A percentile compares a stretch with the other conserved stretches of the same genome.
Evolutionary conservation across 2,113 vertebrate species (phyloP).

Genomic region (Mesoclemmys tuberculata): DNA sequence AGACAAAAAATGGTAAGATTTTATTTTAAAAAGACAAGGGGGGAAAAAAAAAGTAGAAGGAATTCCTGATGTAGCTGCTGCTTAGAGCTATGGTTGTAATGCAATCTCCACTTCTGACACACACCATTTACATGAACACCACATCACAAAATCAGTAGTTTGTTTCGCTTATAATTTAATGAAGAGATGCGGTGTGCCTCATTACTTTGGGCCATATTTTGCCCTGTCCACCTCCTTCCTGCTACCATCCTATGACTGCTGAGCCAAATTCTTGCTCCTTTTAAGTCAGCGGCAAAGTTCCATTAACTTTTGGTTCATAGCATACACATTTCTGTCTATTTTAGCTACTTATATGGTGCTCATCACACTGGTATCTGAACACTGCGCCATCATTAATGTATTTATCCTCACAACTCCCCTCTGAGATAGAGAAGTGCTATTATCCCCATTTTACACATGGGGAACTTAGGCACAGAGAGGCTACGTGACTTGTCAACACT

Average conservation of each 20-base stretch:
- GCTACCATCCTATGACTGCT: not conserved
- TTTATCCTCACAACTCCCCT: not conserved
- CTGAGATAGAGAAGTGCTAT: not conserved
- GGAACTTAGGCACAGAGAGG: not conserved
- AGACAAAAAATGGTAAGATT: not conserved
- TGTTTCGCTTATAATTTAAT: not conserved
- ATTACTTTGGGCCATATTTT: not conserved
- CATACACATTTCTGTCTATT: not conserved
- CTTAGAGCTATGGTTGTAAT: not conserved
- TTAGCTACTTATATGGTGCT: not conserved
- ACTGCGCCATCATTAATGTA: not conserved
- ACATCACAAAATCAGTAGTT: not conserved
- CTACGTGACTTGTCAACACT: not conserved
- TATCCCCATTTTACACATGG: not conserved
- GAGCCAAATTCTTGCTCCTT: not conserved
- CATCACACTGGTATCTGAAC: not conserved
- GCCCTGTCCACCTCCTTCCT: not conserved
- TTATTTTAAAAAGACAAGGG: not conserved
- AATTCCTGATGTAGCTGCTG: not conserved
- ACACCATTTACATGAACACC: not conserved
- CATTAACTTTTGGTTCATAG: not conserved
- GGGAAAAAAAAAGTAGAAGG: accelerated
- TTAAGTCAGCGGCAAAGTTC: not conserved
- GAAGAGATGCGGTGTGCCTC: not conserved
- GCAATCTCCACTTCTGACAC: not conserved